Evolutionary conservation across 2,797 vertebrate genomes (phyloP).

Genomic region (Poeciliopsis infans): DNA sequence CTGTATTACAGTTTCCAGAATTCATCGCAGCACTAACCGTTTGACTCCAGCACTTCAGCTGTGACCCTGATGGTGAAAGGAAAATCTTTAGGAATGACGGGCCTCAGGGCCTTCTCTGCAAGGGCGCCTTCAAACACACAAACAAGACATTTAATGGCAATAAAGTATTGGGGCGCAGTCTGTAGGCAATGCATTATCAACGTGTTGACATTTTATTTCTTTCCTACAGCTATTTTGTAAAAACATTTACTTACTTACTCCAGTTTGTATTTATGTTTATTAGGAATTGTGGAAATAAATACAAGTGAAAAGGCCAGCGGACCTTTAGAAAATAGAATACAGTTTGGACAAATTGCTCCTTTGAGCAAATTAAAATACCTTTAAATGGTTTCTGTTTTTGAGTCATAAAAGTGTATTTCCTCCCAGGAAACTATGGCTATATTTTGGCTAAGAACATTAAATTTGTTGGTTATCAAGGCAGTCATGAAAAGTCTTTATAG

Average conservation of each 20-base stretch:
- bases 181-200: background rate
- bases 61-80: constrained; percentile 97
- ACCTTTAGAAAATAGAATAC: background rate
- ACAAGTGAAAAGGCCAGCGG: background rate
- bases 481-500: background rate
- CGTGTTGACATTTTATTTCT: background rate
- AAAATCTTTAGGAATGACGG: constrained; percentile 93
- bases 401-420: background rate
- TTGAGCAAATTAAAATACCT: background rate
- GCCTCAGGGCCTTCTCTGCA: constrained; percentile 92
- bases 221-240: background rate
- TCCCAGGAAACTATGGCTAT: background rate
- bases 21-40: constrained; percentile 77
- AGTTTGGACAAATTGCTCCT: too few relatives aligned
- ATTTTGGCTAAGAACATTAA: background rate
- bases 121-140: constrained; percentile 85
- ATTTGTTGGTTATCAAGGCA: background rate
- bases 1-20: background rate
- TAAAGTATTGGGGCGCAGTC: background rate
- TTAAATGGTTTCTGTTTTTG: background rate
- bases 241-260: background rate
- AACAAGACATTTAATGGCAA: background rate
- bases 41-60: constrained; percentile 98
- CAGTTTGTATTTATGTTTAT: background rate
- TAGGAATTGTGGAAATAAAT: background rate